Conservation (phyloP, 2,888 invertebrate species). For the Agapetus fuscipes region DNA sequence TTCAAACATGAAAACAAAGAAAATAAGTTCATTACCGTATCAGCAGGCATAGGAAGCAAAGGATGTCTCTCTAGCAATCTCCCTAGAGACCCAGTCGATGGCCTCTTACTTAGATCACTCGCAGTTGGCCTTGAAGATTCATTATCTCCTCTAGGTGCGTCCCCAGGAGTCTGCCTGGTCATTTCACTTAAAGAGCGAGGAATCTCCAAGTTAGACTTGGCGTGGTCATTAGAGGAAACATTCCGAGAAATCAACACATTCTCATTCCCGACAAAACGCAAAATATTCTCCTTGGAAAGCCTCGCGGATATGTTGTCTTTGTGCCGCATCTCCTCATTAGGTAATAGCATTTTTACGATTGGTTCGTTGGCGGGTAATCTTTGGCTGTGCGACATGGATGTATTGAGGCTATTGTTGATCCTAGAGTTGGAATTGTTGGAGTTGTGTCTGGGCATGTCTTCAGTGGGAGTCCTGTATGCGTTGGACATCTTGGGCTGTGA, state of each 20-base stretch:
- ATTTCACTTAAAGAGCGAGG: constrained; percentile 7
- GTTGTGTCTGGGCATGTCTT: constrained; percentile 31
- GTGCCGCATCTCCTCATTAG: constrained; percentile 26
- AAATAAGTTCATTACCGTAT: too few species aligned
- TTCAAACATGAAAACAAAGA: too few species aligned
- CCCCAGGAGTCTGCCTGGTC: constrained; percentile 2
- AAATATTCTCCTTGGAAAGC: constrained; percentile 4
- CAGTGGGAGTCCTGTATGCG: constrained; percentile 31
- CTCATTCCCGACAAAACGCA: background rate
- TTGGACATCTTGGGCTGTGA: constrained; percentile 33
- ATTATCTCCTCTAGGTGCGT: constrained; percentile 2
- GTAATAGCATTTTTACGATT: background rate
- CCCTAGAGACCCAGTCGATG: constrained; percentile 15
- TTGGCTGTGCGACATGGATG: constrained; percentile 48
- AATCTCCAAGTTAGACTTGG: too few species aligned
- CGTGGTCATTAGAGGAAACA: constrained; percentile 5
- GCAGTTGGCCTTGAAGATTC: constrained; percentile 2
- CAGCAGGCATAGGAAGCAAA: constrained; percentile 18
- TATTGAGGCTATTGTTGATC: too few species aligned
- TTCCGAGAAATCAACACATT: background rate
- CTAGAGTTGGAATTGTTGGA: too few species aligned
- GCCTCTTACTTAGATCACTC: constrained; percentile 11
- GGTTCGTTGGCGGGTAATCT: constrained; percentile 30
- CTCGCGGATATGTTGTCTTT: background rate
- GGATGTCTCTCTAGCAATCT: constrained; percentile 19